Conservation (phyloP, 1,140 invertebrate genomes). For the Sycobia sp. region DNA sequence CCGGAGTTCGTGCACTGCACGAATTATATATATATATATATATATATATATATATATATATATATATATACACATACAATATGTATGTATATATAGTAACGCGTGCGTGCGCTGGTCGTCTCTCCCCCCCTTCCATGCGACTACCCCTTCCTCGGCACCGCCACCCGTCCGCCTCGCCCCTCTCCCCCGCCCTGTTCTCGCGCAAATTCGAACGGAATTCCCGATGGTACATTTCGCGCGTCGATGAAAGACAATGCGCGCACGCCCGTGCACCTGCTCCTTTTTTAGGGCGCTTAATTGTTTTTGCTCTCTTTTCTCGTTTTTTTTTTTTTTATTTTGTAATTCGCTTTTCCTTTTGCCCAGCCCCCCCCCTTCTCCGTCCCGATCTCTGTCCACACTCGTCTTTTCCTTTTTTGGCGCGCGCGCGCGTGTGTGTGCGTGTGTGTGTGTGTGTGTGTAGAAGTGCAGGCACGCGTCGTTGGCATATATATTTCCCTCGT, state of each 20-base stretch:
- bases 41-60: too few relatives aligned
- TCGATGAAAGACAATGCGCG: slow-evolving; percentile 34
- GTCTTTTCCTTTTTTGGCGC: slow-evolving; percentile 2
- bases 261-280: not conserved
- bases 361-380: not conserved
- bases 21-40: too few relatives aligned
- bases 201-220: slow-evolving; percentile 31
- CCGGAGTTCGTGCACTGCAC: too few relatives aligned
- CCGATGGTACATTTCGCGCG: slow-evolving; percentile 32
- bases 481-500: slow-evolving; percentile 3
- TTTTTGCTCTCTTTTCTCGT: too few relatives aligned
- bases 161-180: not conserved
- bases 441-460: too few relatives aligned
- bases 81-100: too few relatives aligned
- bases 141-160: too few relatives aligned
- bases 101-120: not conserved
- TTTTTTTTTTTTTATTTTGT: too few relatives aligned
- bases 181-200: not conserved
- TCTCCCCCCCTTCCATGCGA: too few relatives aligned
- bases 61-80: too few relatives aligned
- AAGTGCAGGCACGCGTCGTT: not conserved
- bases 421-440: too few relatives aligned
- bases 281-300: slow-evolving; percentile 31
- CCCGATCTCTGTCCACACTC: not conserved
- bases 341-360: not conserved